A percentile compares a stretch with the other conserved stretches of the same genome.
These are phyloP conservation scores for Halictus rubicundus DNA, from an alignment of 1,140 invertebrate genomes.

Conservation along the genomic window DNA sequence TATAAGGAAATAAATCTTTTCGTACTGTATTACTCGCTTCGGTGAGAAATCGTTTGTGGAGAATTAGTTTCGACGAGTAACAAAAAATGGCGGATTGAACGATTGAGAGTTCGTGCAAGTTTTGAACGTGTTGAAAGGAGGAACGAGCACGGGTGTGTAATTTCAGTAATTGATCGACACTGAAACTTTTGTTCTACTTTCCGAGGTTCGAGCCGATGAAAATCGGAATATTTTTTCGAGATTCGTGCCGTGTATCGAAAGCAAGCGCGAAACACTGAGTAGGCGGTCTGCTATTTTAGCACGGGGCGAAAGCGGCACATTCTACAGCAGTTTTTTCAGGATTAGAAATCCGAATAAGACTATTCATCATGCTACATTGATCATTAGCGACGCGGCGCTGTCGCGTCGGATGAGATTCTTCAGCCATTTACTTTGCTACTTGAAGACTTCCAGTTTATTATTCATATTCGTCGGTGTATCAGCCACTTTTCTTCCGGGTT, in stretches of 20 bases:
- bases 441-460: background rate
- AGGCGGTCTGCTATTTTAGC: constrained; percentile 30
- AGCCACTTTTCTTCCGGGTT: background rate
- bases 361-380: constrained; percentile 36
- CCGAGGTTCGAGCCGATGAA: background rate
- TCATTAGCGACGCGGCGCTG: constrained; percentile 27
- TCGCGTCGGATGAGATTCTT: constrained; percentile 9
- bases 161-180: background rate
- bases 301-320: constrained; percentile 38
- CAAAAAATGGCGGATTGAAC: no score
- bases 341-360: constrained; percentile 42
- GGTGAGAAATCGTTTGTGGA: no score
- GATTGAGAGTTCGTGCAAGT: no score
- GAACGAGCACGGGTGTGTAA: background rate
- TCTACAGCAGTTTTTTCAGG: constrained; percentile 19
- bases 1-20: no score
- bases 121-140: background rate
- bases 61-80: no score
- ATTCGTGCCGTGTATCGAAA: background rate
- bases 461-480: background rate
- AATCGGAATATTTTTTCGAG: constrained; percentile 1
- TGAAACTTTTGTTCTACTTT: constrained; percentile 14
- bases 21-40: no score
- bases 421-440: background rate
- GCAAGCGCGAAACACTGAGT: background rate